phyloP scores from a whole-genome alignment of 92 coral and sea anemone species.

The Epizoanthus stellaris region DNA sequence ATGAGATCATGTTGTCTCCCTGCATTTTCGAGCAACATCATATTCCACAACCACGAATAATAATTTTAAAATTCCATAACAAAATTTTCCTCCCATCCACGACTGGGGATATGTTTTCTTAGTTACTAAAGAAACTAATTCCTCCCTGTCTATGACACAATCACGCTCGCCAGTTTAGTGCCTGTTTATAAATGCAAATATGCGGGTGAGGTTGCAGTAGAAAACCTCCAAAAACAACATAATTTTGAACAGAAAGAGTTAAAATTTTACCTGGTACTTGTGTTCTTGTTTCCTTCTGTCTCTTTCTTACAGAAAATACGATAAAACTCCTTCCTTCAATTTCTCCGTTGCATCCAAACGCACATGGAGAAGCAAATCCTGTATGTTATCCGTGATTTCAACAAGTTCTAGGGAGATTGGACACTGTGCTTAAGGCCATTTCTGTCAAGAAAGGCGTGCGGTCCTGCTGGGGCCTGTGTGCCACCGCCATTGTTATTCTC shows the following conservation, averaged over 20 bases:
- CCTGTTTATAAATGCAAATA: slow-evolving; percentile 26
- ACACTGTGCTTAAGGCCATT: slow-evolving; percentile 16
- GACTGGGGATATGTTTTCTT: no score
- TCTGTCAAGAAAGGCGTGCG: slow-evolving; percentile 13
- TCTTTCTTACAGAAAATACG: slow-evolving; percentile 13
- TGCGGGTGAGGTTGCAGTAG: slow-evolving; percentile 11
- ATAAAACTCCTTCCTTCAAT: not conserved
- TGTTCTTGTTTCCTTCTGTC: not conserved
- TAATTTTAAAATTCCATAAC: slow-evolving; percentile 8
- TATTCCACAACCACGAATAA: slow-evolving; percentile 24
- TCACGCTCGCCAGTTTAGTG: slow-evolving; percentile 5
- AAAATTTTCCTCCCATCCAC: no score
- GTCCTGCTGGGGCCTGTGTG: slow-evolving; percentile 10
- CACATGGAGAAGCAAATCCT: not conserved
- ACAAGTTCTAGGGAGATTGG: slow-evolving; percentile 9
- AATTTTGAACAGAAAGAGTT: not conserved
- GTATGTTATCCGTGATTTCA: slow-evolving; percentile 5
- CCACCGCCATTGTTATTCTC: slow-evolving; percentile 26
- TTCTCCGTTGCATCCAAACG: slow-evolving; percentile 1
- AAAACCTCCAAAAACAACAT: slow-evolving; percentile 12
- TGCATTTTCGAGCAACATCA: not conserved
- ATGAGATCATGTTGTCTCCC: slow-evolving; percentile 9
- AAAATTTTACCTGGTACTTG: slow-evolving; percentile 21
- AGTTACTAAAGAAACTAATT: no score
- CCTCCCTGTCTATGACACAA: no score